Conservation (phyloP, 1,140 invertebrate species). For the Bicyclus anynana region DNA sequence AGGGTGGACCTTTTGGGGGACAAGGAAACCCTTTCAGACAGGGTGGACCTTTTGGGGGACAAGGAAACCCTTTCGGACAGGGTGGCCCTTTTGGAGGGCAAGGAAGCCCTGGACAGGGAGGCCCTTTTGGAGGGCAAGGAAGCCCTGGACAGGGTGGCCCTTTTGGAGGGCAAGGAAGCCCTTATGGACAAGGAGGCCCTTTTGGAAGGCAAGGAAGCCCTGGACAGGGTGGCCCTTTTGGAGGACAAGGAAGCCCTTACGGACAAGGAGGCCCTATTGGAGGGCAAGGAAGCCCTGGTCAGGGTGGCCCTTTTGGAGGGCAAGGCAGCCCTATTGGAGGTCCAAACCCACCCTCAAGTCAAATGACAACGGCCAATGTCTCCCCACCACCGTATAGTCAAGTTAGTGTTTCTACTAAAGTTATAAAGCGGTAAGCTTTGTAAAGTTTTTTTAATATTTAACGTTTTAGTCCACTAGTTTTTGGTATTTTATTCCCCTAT, state of each 20-base stretch:
- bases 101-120: conserved; percentile 3
- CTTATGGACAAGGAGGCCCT: not conserved
- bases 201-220: not conserved
- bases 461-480: too few relatives aligned
- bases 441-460: too few relatives aligned
- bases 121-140: not conserved
- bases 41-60: not conserved
- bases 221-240: not conserved
- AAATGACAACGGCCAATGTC: conserved; percentile 12
- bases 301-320: not conserved
- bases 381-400: conserved; percentile 14
- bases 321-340: not conserved
- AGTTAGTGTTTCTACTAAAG: too few relatives aligned
- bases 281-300: conserved; percentile 5
- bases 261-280: not conserved
- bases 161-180: not conserved
- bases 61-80: conserved; percentile 10
- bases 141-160: conserved; percentile 2
- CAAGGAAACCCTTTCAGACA: not conserved
- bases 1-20: not conserved
- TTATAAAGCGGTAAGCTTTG: too few relatives aligned
- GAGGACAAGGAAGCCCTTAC: conserved; percentile 7
- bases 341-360: not conserved
- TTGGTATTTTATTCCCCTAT: too few relatives aligned
- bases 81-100: not conserved